Evolutionary conservation across 2,797 vertebrate genomes (phyloP), one percentile per base, ranked within the genome.

Genomic region (Cichlasoma orientale): DNA sequence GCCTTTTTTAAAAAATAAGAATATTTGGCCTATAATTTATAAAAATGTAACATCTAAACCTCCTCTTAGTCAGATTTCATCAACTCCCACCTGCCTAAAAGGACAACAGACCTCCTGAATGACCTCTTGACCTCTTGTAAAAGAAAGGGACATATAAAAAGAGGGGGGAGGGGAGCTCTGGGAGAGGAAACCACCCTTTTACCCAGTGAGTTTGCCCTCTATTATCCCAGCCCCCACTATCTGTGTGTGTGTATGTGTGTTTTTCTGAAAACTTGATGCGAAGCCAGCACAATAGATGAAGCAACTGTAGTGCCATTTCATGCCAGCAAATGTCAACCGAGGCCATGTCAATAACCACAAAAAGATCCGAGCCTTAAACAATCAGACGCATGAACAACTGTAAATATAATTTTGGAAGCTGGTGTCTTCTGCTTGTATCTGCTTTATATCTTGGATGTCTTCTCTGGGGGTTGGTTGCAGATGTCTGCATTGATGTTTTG

Each of bases 51-150:
- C 70, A 74, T 68, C 57, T 79, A 61, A 68, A 78, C 61, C 10
- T 74, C 38, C 38, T 72, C 31, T 18, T 27, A 57, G 56, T 74
- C 52, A 56, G 58, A 76, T 90, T 89, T 90, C 78, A 90, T 92
- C 78, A 80, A 83, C 66, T 83, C 75, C 56, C 83, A 88, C 83
- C 56, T 82, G 79, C 55, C 82, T 70, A 47, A 80, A 61, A 38
- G 79, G 73, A 86, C 84, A 90, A 85, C 56, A 63, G 80, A 55
- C 77, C 3, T 54, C n/a, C 82, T 63, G 55, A 72, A 63, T 90
- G 89, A 91, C 93, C 93, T 79, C 70, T 71, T 94, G 90, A 93
- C 92, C 92, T 78, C 73, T 74, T 33, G 19, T 68, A 77, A 73
- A 77, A 72, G 76, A 86, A 54, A 73, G 80, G 85, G 63, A 84